phyloP scores from a whole-genome alignment of 2,113 vertebrate genomes.

The Sylvietta virens region DNA sequence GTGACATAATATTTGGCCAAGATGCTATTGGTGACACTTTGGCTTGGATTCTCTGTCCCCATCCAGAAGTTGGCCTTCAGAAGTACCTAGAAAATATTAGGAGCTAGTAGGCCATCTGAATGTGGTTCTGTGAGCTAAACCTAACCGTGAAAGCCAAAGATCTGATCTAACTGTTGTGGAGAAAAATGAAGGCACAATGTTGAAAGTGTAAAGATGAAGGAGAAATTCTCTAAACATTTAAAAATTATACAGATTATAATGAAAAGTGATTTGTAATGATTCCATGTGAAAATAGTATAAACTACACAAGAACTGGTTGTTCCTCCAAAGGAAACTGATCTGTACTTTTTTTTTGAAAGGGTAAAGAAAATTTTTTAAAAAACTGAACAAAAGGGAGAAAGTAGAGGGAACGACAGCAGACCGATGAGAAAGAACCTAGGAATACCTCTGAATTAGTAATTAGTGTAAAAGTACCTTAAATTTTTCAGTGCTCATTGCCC shows the following conservation, averaged over 20 bases:
- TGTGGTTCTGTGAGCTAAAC: not conserved
- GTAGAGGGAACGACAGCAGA: not conserved
- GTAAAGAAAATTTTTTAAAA: not conserved
- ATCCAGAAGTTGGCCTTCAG: not conserved
- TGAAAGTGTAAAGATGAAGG: not conserved
- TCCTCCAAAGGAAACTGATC: not conserved
- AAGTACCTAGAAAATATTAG: not conserved
- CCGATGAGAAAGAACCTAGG: not conserved
- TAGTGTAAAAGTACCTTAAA: not conserved
- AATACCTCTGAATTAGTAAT: not conserved
- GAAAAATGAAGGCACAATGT: not conserved
- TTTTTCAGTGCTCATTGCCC: not conserved
- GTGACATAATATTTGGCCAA: not conserved
- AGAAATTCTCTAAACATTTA: not conserved
- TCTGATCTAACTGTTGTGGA: not conserved
- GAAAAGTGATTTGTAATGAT: not conserved
- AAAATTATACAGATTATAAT: not conserved
- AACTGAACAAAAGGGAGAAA: not conserved
- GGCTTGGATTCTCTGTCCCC: not conserved
- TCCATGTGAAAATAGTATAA: not conserved
- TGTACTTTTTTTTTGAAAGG: not conserved
- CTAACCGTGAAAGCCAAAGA: not conserved
- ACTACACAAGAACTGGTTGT: not conserved
- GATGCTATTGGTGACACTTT: not conserved
- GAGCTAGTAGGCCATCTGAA: not conserved